phyloP scores from a whole-genome alignment of 2,113 vertebrate species.

The Labeo rohita region DNA sequence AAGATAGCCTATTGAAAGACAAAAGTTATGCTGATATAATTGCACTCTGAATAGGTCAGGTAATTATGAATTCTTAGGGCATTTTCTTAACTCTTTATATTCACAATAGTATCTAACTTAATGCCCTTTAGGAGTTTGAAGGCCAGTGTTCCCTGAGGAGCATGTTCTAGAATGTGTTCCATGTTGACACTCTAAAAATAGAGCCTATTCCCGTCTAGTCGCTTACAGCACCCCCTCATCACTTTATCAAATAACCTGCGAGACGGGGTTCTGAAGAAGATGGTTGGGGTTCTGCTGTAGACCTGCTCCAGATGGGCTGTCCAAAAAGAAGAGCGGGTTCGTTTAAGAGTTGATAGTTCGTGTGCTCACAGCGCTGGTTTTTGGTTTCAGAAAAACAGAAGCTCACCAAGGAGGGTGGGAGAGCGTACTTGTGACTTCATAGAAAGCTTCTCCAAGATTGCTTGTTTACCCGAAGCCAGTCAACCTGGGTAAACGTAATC shows the following conservation, averaged over 20 bases:
- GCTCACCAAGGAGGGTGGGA: neutral
- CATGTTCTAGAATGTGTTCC: constrained; percentile 56
- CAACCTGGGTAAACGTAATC: neutral
- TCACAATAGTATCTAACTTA: constrained; percentile 1
- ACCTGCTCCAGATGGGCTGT: constrained; percentile 11
- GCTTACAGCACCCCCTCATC: constrained; percentile 53
- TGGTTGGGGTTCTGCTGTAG: constrained; percentile 10
- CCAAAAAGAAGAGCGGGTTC: constrained; percentile 11
- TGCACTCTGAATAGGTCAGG: neutral
- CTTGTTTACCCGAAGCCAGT: neutral
- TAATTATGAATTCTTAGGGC: neutral
- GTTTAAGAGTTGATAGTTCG: constrained; percentile 8
- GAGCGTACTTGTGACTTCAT: neutral
- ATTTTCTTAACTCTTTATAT: neutral
- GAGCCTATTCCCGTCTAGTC: constrained; percentile 52
- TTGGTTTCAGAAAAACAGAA: constrained; percentile 22
- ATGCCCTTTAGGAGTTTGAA: constrained; percentile 34
- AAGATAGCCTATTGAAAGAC: neutral
- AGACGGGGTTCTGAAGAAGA: neutral
- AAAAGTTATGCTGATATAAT: neutral
- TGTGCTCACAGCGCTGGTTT: neutral
- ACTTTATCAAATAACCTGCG: constrained; percentile 57
- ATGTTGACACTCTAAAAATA: constrained; percentile 65
- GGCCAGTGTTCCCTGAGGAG: constrained; percentile 51
- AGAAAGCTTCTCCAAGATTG: neutral